Conservation (phyloP, 2,113 vertebrate species). For the Rhegmatorhina hoffmannsi region DNA sequence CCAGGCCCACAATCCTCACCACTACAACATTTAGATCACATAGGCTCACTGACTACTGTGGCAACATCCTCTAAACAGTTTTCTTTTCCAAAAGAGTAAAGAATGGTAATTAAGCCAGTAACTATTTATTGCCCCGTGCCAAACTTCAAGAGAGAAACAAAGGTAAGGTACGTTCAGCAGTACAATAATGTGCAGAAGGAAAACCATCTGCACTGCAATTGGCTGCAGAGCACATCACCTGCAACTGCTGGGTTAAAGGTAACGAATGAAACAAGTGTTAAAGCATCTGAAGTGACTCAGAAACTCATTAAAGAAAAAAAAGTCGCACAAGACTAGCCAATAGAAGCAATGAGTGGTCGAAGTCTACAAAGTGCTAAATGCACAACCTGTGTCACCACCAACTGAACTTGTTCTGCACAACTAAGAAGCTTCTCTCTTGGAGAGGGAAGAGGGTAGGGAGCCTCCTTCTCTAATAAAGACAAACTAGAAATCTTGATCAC, state of each 20-base stretch:
- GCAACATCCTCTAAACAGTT: neutral
- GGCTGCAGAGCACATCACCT: neutral
- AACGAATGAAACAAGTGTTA: neutral
- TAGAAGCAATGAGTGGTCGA: neutral
- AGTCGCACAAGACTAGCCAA: neutral
- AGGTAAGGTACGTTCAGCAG: neutral
- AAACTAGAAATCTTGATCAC: neutral
- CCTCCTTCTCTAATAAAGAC: neutral
- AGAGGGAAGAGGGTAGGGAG: rapidly evolving
- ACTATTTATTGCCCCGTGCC: neutral
- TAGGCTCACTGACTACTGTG: too few species aligned
- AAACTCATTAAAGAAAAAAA: neutral
- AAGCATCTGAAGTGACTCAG: neutral
- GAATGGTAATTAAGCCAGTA: neutral
- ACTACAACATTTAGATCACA: neutral
- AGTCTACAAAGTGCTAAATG: neutral
- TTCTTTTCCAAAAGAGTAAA: neutral
- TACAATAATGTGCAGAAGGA: neutral
- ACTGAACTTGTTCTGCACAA: neutral
- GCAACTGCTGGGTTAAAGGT: neutral
- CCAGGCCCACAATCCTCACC: neutral
- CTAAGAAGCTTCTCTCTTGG: neutral
- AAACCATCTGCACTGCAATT: neutral
- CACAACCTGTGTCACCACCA: neutral
- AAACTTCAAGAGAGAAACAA: neutral